phyloP scores from a whole-genome alignment of 1,140 invertebrate genomes.

The Ostrea denselamellosa region DNA sequence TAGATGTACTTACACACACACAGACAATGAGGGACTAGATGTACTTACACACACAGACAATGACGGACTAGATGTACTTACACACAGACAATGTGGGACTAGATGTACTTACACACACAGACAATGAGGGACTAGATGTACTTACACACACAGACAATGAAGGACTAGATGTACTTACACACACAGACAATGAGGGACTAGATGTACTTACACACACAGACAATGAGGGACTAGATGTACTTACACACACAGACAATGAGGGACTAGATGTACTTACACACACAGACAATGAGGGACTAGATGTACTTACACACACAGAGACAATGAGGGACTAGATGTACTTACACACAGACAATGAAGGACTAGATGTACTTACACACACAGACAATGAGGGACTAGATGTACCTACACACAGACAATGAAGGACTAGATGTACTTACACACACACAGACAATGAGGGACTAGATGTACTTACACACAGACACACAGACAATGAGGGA shows the following conservation, averaged over 20 bases:
- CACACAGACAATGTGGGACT: neutral
- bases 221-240: neutral
- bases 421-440: neutral
- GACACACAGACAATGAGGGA: too few species aligned
- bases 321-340: neutral
- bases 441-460: neutral
- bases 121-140: neutral
- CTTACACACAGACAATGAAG: neutral
- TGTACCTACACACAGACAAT: neutral
- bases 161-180: neutral
- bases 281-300: neutral
- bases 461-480: neutral
- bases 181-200: neutral
- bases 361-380: neutral
- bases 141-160: neutral
- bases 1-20: neutral
- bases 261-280: neutral
- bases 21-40: neutral
- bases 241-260: neutral
- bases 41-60: conserved; percentile 13
- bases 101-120: neutral
- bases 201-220: neutral
- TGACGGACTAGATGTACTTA: too few species aligned
- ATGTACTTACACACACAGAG: neutral
- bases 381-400: neutral